phyloP scores from a whole-genome alignment of 2,888 invertebrate species.

The Cerastis rubricosa region DNA sequence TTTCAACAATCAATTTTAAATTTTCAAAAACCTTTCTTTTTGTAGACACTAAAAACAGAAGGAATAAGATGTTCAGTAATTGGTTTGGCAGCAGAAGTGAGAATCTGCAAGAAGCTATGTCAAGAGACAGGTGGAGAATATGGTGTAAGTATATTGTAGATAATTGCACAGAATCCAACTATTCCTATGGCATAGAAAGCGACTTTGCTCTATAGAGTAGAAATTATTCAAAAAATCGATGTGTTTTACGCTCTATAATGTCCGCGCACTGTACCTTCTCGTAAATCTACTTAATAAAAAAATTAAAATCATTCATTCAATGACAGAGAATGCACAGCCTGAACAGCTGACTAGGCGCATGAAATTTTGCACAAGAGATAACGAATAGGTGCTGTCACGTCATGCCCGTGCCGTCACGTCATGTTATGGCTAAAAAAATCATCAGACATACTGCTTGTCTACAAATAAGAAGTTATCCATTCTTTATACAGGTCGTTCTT shows the following conservation, averaged over 20 bases:
- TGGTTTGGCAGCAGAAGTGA: conserved; percentile 98
- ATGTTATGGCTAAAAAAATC: background rate
- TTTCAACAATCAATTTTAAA: background rate
- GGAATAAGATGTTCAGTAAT: conserved; percentile 98
- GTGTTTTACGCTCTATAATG: background rate
- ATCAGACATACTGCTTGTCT: background rate
- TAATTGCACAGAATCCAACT: background rate
- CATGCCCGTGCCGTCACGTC: too few species aligned
- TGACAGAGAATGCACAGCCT: background rate
- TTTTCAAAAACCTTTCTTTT: conserved; percentile 64
- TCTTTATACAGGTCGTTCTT: conserved; percentile 90
- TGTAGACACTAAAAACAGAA: conserved; percentile 93
- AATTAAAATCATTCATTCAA: background rate
- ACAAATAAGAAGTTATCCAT: background rate
- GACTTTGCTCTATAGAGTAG: too few species aligned
- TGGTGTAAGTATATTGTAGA: conserved; percentile 84
- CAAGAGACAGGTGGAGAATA: conserved; percentile 97
- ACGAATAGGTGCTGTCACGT: too few species aligned
- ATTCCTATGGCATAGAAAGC: background rate
- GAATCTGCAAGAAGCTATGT: conserved; percentile 96
- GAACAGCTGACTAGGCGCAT: background rate
- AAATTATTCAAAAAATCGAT: background rate
- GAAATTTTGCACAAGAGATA: background rate
- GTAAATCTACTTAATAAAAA: background rate
- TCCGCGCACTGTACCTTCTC: background rate